A percentile compares a stretch with the other conserved stretches of the same genome.
phyloP scores from a whole-genome alignment of 2,888 invertebrate species.

The Chymomyza amoena region DNA sequence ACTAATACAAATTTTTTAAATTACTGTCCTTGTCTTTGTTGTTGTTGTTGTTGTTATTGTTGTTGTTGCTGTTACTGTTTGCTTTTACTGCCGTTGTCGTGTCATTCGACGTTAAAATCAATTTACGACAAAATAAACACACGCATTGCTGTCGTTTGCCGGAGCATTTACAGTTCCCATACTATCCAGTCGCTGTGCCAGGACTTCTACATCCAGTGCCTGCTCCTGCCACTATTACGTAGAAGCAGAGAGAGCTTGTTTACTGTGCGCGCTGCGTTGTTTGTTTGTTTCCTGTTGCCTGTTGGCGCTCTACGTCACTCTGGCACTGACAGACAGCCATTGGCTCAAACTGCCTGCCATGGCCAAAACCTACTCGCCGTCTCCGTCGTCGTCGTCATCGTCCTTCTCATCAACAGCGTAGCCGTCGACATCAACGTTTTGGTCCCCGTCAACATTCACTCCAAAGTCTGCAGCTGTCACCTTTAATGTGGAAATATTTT shows the following conservation, averaged over 20 bases:
- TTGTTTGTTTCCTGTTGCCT: constrained; percentile 61
- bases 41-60: constrained; percentile 24
- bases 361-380: not conserved
- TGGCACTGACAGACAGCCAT: not conserved
- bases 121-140: constrained; percentile 72
- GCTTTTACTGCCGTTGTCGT: constrained; percentile 46
- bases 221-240: not conserved
- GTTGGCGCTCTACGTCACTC: constrained; percentile 6
- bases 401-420: not conserved
- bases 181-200: not conserved
- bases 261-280: constrained; percentile 59
- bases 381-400: not conserved
- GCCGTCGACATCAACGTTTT: not conserved
- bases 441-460: not conserved
- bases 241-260: not conserved
- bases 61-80: constrained; percentile 29
- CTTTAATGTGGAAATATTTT: constrained; percentile 66
- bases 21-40: not conserved
- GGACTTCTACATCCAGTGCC: not conserved
- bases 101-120: constrained; percentile 71
- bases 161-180: not conserved
- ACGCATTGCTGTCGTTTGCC: constrained; percentile 37
- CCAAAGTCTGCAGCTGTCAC: constrained; percentile 63
- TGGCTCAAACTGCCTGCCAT: not conserved
- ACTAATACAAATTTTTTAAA: no score